Conservation (phyloP, 2,113 vertebrate species). For the Silurus glanis region DNA sequence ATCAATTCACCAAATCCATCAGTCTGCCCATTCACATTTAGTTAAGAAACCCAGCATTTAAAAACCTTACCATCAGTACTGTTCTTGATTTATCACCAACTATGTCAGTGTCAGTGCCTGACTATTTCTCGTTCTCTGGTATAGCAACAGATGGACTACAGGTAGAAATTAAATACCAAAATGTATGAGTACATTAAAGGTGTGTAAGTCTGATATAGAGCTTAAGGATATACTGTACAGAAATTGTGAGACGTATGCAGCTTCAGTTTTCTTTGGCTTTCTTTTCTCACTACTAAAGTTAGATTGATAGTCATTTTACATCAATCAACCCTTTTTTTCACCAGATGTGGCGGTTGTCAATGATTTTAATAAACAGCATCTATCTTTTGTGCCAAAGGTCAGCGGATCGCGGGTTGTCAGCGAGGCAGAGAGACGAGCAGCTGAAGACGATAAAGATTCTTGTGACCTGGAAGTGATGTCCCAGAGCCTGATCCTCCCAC, state of each 20-base stretch:
- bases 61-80: neutral
- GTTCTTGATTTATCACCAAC: neutral
- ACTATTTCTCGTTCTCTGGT: too few relatives aligned
- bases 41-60: neutral
- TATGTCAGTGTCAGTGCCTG: too few relatives aligned
- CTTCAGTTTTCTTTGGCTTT: neutral
- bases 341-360: neutral
- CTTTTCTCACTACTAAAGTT: neutral
- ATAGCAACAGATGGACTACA: neutral
- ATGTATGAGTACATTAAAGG: neutral
- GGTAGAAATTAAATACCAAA: neutral
- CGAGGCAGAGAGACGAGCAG: slow-evolving; percentile 61
- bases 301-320: neutral
- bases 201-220: neutral
- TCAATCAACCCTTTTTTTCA: neutral
- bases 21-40: neutral
- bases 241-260: neutral
- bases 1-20: neutral
- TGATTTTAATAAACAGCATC: neutral
- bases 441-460: slow-evolving; percentile 68
- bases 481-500: slow-evolving; percentile 88
- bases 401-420: slow-evolving; percentile 60
- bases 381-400: slow-evolving; percentile 53
- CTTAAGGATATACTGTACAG: neutral
- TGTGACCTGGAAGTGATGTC: slow-evolving; percentile 85